Evolutionary conservation across 2,113 vertebrate genomes (phyloP).

Genomic region (Hemicordylus capensis): DNA sequence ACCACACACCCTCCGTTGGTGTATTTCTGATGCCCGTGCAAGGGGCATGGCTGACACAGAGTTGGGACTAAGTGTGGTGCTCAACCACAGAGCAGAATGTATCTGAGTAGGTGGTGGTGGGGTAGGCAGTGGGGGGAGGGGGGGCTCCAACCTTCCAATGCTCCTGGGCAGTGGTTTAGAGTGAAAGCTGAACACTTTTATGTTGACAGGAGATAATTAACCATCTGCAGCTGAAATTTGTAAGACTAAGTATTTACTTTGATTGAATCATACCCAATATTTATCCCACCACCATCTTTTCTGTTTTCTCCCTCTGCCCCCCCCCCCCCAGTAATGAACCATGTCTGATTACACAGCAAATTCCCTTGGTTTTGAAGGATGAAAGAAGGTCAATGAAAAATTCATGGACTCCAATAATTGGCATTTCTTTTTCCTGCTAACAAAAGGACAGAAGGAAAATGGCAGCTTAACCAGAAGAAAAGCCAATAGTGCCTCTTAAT

Average conservation of each 20-base stretch:
- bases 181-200: neutral
- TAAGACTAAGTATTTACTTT: neutral
- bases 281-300: neutral
- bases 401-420: constrained; percentile 58
- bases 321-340: constrained; percentile 45
- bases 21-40: too few species aligned
- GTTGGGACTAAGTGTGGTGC: too few species aligned
- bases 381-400: constrained; percentile 64
- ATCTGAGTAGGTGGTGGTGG: too few species aligned
- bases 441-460: constrained; percentile 23
- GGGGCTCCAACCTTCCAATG: too few species aligned
- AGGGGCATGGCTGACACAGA: too few species aligned
- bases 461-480: neutral
- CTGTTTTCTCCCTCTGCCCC: constrained; percentile 31
- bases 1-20: too few species aligned
- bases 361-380: constrained; percentile 52
- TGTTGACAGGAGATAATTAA: neutral
- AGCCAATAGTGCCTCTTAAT: neutral
- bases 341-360: constrained; percentile 49
- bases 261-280: too few species aligned
- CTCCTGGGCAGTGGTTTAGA: too few species aligned
- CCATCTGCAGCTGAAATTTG: neutral
- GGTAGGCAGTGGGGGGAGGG: too few species aligned
- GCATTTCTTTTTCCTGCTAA: constrained; percentile 44
- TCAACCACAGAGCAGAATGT: too few species aligned